Base-by-base conservation (phyloP, 2,888 invertebrate species). In the Hypomecis atomaria region DNA sequence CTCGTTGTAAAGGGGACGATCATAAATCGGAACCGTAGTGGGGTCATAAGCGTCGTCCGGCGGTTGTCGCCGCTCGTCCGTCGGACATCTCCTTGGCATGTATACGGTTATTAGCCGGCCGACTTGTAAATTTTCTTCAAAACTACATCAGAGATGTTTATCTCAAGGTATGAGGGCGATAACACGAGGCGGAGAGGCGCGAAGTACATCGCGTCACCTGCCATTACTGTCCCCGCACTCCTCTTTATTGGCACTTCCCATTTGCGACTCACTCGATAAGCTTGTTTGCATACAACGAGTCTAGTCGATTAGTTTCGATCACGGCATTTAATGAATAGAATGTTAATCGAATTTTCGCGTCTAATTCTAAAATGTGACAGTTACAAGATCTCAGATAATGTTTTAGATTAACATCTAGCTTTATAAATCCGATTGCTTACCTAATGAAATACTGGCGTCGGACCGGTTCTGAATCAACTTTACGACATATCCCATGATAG, bases 81-180 rank as follows among this genome's bases (percentile, higher is more conserved):
- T 77, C 79, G 78, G 81, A 84, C 85, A 78, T 80, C 81, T 78
- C 76, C 68, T 72, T 86, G 88, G 82, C 88, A 86, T 89, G 80
- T 89, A 87, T 89, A 89, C 79, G 85, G 81, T 88, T 89, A 89
- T 88, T 87, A 87, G 82, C 80, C 69, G 73, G 72, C 80, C 74
- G 79, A 84, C 85, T 87, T 89, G 84, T 89, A 88, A 89, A 89
- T 85, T 84, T 61, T 76, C 81, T 82, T 84, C 79, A 81, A 88
- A 88, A 85, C 80, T 83, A 84, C 82, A 83, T 83, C 74, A 71
- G 72, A 86, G 90, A 90, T 91, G 82, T 78, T 87, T 88, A 90
- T 89, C 90, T 77, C 65, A 53, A 59, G 61, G 71, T 69, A 73
- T 73, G 72, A 75, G 71, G 71, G 75, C 78, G 81, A 87, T 85